These are phyloP conservation scores for Drosophila mayaguana DNA, from an alignment of 2,888 invertebrate genomes.

Conservation along the genomic window DNA sequence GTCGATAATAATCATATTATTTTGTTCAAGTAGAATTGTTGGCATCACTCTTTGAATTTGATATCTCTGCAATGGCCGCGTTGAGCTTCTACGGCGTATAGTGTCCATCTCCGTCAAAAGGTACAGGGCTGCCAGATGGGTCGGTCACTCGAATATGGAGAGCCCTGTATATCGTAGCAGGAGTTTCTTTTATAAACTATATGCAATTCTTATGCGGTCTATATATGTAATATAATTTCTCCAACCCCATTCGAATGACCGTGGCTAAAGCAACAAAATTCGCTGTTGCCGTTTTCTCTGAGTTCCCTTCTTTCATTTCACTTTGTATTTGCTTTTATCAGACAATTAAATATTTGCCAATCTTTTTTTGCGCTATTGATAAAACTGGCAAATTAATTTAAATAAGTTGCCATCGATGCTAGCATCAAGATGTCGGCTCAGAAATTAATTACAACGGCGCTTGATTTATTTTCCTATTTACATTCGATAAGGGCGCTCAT, in stretches of 20 bases:
- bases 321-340: background rate
- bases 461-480: conserved; percentile 54
- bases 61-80: too few species aligned
- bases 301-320: background rate
- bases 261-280: background rate
- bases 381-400: conserved; percentile 53
- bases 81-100: too few species aligned
- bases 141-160: too few species aligned
- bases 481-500: conserved; percentile 44
- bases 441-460: conserved; percentile 46
- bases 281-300: background rate
- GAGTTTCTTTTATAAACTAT: too few species aligned
- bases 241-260: background rate
- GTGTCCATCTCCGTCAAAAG: too few species aligned
- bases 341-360: background rate
- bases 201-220: background rate
- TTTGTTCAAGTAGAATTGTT: too few species aligned
- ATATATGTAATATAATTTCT: background rate
- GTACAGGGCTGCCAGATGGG: too few species aligned
- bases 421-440: conserved; percentile 48
- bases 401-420: conserved; percentile 43
- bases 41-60: too few species aligned
- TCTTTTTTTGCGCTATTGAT: conserved; percentile 31
- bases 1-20: too few species aligned
- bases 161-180: too few species aligned